Conservation (phyloP, 2,888 invertebrate genomes). For the Ophioninae sp. region DNA sequence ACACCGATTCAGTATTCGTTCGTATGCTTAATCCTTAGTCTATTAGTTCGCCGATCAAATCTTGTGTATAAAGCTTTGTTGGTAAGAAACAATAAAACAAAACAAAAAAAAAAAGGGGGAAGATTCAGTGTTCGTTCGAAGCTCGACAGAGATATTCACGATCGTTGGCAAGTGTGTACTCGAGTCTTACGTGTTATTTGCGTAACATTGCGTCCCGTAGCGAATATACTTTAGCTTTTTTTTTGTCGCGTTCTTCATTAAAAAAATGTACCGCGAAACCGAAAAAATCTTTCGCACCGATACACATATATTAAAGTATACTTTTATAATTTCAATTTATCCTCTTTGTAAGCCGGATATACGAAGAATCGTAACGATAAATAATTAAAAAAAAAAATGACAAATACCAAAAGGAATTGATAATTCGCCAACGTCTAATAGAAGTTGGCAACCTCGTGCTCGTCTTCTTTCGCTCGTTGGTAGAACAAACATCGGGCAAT, state of each 20-base stretch:
- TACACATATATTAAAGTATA: not conserved
- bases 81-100: not conserved
- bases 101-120: not conserved
- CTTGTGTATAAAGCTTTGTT: slow-evolving; percentile 13
- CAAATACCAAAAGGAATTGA: not conserved
- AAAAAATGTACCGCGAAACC: not conserved
- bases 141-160: not conserved
- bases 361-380: not conserved
- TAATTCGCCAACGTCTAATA: slow-evolving; percentile 74
- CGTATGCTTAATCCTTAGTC: not conserved
- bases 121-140: not conserved
- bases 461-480: slow-evolving; percentile 78
- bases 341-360: not conserved
- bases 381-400: not conserved
- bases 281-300: not conserved
- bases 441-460: slow-evolving; percentile 66
- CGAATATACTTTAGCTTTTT: not conserved
- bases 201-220: not conserved
- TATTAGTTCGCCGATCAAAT: slow-evolving; percentile 14
- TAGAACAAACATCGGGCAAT: slow-evolving; percentile 75
- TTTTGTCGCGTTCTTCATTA: not conserved
- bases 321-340: not conserved
- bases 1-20: slow-evolving; percentile 17
- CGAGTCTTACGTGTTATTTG: not conserved
- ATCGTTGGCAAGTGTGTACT: not conserved